Conservation (phyloP, 2,113 vertebrate genomes). For the Marmota flaviventris region DNA sequence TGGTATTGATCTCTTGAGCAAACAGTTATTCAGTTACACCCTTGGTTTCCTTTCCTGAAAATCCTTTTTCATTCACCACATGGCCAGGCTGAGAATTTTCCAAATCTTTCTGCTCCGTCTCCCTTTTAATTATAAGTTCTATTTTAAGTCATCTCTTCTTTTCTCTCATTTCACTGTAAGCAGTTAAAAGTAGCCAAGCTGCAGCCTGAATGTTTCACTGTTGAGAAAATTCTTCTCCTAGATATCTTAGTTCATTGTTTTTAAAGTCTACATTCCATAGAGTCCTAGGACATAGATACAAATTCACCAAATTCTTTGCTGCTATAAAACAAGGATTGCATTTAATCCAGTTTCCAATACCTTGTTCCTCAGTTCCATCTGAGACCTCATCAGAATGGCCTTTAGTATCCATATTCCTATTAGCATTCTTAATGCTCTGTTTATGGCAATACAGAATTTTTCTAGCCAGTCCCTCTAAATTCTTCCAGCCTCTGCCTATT, state of each 20-base stretch:
- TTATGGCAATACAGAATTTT: neutral
- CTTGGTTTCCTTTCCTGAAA: neutral
- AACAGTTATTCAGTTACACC: neutral
- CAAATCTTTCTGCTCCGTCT: conserved; percentile 13
- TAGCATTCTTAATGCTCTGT: neutral
- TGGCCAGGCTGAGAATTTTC: neutral
- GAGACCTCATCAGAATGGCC: neutral
- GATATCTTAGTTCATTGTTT: neutral
- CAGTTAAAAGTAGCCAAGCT: neutral
- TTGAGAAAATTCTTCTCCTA: neutral
- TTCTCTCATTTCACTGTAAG: neutral
- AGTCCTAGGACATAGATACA: neutral
- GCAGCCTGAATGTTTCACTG: neutral
- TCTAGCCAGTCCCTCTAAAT: neutral
- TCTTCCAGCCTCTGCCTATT: neutral
- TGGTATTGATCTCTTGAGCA: neutral
- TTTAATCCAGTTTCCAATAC: neutral
- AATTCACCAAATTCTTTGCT: neutral
- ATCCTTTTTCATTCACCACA: neutral
- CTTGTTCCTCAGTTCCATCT: neutral
- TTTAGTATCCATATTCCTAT: neutral
- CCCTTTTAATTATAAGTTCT: conserved; percentile 32
- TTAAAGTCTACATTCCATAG: neutral
- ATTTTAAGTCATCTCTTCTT: neutral
- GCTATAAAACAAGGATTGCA: neutral